Conservation (phyloP, 2,797 vertebrate species). For the Brotula barbata region DNA sequence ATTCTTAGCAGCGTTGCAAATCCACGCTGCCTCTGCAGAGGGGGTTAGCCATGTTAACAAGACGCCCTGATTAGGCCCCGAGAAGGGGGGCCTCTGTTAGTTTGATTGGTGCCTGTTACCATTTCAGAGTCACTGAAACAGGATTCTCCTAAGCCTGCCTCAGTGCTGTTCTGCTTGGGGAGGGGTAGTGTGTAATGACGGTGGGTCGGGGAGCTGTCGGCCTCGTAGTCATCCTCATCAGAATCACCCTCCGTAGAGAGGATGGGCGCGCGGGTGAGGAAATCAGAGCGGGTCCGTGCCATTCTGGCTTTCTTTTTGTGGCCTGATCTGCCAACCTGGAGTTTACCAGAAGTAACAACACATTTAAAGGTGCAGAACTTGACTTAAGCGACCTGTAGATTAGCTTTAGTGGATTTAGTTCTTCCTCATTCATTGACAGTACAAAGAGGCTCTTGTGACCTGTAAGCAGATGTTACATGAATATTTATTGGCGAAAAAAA, state of each 20-base stretch:
- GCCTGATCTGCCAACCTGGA: constrained; percentile 90
- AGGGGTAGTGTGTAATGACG: constrained; percentile 83
- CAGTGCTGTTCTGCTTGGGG: constrained; percentile 78
- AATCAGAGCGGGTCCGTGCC: constrained; percentile 98
- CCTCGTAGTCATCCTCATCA: constrained; percentile 92
- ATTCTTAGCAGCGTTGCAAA: constrained; percentile 64
- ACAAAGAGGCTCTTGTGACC: constrained; percentile 25
- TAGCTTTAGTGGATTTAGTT: constrained; percentile 22
- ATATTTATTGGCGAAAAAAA: rapidly evolving
- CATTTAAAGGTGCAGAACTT: constrained; percentile 69
- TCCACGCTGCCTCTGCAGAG: constrained; percentile 62
- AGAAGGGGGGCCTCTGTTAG: constrained; percentile 45
- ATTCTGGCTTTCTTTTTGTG: constrained; percentile 99
- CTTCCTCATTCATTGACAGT: constrained; percentile 33
- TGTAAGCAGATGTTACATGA: constrained; percentile 31
- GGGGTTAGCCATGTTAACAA: constrained; percentile 80
- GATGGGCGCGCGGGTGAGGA: constrained; percentile 94
- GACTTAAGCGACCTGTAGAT: constrained; percentile 3
- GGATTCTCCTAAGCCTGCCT: constrained; percentile 83
- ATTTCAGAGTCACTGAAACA: constrained; percentile 99
- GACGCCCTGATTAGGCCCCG: constrained; percentile 51
- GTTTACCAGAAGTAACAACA: constrained; percentile 81
- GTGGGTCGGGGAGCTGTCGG: constrained; percentile 82
- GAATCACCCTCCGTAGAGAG: constrained; percentile 89
- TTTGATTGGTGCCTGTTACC: constrained; percentile 84